These are phyloP conservation scores for Ariolimax columbianus DNA, from an alignment of 2,888 invertebrate species.

Conservation along the genomic window DNA sequence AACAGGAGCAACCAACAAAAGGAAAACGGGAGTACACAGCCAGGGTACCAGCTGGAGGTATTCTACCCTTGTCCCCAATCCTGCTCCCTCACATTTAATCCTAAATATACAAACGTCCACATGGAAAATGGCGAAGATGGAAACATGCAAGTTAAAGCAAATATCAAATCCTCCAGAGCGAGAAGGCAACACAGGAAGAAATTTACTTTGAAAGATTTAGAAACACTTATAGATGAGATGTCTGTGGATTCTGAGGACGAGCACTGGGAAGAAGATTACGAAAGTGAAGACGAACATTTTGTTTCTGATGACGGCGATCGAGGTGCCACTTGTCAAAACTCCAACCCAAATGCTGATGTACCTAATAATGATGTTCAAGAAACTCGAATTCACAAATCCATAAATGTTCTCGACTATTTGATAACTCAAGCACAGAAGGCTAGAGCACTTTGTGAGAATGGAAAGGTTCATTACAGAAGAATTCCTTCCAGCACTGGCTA, in stretches of 20 bases:
- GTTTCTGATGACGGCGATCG: background rate
- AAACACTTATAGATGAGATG: background rate
- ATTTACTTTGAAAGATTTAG: conserved; percentile 11
- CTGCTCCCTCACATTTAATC: conserved; percentile 56
- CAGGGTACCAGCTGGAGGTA: conserved; percentile 45
- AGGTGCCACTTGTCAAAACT: too few relatives aligned
- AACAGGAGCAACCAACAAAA: background rate
- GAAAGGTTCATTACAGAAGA: background rate
- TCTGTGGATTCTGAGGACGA: background rate
- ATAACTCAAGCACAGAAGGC: conserved; percentile 24
- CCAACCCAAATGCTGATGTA: background rate
- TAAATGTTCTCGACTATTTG: background rate
- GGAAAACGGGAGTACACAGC: background rate
- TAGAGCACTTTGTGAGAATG: background rate
- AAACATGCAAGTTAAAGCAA: conserved; percentile 9
- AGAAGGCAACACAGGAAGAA: conserved; percentile 25
- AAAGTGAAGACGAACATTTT: background rate
- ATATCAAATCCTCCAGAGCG: background rate
- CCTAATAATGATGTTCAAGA: background rate
- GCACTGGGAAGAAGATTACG: conserved; percentile 29
- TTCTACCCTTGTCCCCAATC: conserved; percentile 53
- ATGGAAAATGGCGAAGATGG: conserved; percentile 2
- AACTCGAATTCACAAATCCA: background rate
- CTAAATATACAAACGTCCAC: conserved; percentile 50
- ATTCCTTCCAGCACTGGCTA: background rate